Evolutionary conservation across 2,888 invertebrate species (phyloP), one percentile per base, ranked within the genome.

Genomic region (Anorthoa munda): DNA sequence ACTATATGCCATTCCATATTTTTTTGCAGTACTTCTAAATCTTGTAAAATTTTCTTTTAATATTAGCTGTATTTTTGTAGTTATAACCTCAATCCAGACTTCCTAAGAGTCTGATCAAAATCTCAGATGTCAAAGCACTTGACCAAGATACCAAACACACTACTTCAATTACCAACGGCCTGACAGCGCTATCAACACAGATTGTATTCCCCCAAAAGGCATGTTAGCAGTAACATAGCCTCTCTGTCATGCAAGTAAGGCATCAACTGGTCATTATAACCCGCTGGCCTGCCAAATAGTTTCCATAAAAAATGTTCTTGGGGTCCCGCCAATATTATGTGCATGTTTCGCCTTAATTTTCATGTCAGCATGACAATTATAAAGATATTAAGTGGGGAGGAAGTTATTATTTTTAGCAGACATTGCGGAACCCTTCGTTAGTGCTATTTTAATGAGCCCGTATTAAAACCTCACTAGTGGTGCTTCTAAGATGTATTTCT

Each of bases 251-350:
- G 15, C 79, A 67, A 83, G 68, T 63, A 65, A 65, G 31, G 59
- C 72, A 72, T 70, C 70, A 78, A 75, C 68, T 67, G 51, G 58
- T 82, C 76, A 83, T 85, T 85, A 85, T 67, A 79, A 70, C 63
- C 66, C 39, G 12, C 26, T 46, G 21, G 58, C 56, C 31, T 85
- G 86, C 86, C 85, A 83, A 79, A 82, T 72, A 51, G 72, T 74
- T 59, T 17, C 1, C 55, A 74, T 64, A 72, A 83, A 79, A 82
- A 83, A 76, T 63, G 21, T 46, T 69, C 66, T 83, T 83, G 86
- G 83, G 66, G 48, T 55, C 23, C 46, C 56, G 79, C 83, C 86
- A 83, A 83, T 74, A 67, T 46, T 26, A 66, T 63, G 26, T 72
- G 63, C 75, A 78, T 79, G 66, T 67, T 73, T 55, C 15, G 23